Evolutionary conservation across 1,140 invertebrate genomes (phyloP), one percentile per base, ranked within the genome.

Genomic region (Coptotermes formosanus): DNA sequence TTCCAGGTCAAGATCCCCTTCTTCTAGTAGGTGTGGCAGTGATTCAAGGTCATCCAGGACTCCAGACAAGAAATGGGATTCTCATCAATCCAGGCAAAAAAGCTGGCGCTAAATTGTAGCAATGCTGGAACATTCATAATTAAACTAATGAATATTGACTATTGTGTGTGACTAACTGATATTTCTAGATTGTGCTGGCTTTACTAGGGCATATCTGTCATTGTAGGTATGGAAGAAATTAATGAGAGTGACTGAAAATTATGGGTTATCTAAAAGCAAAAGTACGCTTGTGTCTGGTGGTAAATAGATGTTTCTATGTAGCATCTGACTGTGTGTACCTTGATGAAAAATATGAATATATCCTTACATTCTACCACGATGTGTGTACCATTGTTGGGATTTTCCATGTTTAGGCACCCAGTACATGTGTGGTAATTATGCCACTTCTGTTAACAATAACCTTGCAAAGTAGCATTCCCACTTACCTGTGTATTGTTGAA

Each of bases 21-120:
- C 64, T 75, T 75, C 64, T n/a, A 75, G 64, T 75, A 75, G 64
- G 64, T 75, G 64, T 75, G 64, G 64, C 64, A 75, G 64, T 75
- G 64, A 16, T 75, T 30, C 64, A 75, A 25, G 25, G n/a, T 75
- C 64, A 75, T 75, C 64, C 9, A 75, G n/a, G 64, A 75, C 25
- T 30, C 64, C 64, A 12, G 64, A 75, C 25, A n/a, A 25, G 64
- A 75, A 75, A 75, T 25, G 16, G n/a, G 64, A 75, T 75, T 75
- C 64, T 75, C 64, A 75, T 75, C 64, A 75, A 25, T 30, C 64
- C 64, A 75, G 64, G 25, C 64, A 75, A 75, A 75, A 75, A 75
- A 75, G 64, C n/a, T n/a, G 64, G n/a, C 64, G 64, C 9, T 75
- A 75, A 75, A 75, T 75, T 75, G 25, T 75, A 75, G 25, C 25